A percentile compares a stretch with the other conserved stretches of the same genome.
phyloP scores from a whole-genome alignment of 1,140 invertebrate species.

The Sinonovacula constricta region DNA sequence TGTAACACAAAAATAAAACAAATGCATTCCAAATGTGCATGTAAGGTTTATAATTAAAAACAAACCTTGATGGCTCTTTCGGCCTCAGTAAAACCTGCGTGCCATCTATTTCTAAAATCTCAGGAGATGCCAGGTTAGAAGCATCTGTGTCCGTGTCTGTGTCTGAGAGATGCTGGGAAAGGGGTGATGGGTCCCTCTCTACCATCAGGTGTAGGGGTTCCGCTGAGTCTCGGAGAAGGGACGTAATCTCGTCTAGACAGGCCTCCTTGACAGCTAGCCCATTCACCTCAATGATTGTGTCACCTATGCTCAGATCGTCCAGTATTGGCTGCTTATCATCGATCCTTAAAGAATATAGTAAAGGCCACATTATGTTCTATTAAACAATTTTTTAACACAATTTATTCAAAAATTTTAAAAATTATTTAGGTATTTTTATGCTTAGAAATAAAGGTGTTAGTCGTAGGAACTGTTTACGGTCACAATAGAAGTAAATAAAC shows the following conservation, averaged over 20 bases:
- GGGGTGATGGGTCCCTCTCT: slow-evolving; percentile 91
- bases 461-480: neutral
- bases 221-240: slow-evolving; percentile 67
- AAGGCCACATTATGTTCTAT: too few relatives aligned
- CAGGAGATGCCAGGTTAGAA: slow-evolving; percentile 51
- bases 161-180: slow-evolving; percentile 75
- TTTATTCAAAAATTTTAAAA: too few relatives aligned
- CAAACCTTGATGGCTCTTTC: too few relatives aligned
- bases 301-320: slow-evolving; percentile 90
- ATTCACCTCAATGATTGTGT: slow-evolving; percentile 94
- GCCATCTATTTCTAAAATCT: slow-evolving; percentile 74
- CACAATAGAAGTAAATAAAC: too few relatives aligned
- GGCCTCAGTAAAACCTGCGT: slow-evolving; percentile 73
- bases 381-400: too few relatives aligned
- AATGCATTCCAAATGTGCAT: too few relatives aligned
- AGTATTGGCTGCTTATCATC: slow-evolving; percentile 87
- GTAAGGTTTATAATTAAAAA: too few relatives aligned
- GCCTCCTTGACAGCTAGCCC: slow-evolving; percentile 90
- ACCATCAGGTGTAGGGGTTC: slow-evolving; percentile 85
- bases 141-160: slow-evolving; percentile 42
- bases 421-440: too few relatives aligned
- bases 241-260: slow-evolving; percentile 67
- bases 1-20: too few relatives aligned
- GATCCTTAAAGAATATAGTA: slow-evolving; percentile 81
- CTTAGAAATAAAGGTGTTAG: too few relatives aligned